Percentiles rank a stretch among this genome's conserved stretches.
Evolutionary conservation across 2,797 vertebrate genomes (phyloP).

Genomic region (Labeo calbasu): DNA sequence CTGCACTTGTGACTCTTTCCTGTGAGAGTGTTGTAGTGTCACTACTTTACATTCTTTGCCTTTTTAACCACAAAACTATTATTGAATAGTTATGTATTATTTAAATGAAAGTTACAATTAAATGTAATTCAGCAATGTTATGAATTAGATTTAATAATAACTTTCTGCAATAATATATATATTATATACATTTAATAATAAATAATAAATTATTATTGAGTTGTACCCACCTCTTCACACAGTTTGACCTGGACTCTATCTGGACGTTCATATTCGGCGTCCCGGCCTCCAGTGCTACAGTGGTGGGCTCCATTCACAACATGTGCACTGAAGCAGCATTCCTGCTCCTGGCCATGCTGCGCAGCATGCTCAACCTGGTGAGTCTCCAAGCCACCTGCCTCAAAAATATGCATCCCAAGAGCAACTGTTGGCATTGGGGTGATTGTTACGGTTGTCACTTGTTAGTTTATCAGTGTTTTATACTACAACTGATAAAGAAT

Average conservation of each 20-base stretch:
- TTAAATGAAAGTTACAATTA: background rate
- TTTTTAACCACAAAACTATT: background rate
- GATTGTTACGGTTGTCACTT: background rate
- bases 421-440: background rate
- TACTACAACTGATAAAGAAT: background rate
- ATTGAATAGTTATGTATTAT: background rate
- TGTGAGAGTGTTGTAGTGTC: background rate
- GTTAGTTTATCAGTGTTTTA: background rate
- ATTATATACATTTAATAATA: background rate
- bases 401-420: background rate
- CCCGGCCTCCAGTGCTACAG: constrained; percentile 90
- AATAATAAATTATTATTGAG: background rate
- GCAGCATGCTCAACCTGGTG: constrained; percentile 98
- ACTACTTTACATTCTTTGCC: background rate
- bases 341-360: constrained; percentile 93
- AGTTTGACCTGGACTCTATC: constrained; percentile 99
- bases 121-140: background rate
- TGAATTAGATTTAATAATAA: background rate
- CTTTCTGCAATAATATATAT: background rate
- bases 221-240: constrained; percentile 23
- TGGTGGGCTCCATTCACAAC: constrained; percentile 90
- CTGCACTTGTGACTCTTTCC: background rate
- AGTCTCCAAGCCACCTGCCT: constrained; percentile 63
- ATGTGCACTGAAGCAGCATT: constrained; percentile 95
- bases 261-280: constrained; percentile 99